Percentiles rank a stretch among this genome's conserved stretches.
phyloP scores from a whole-genome alignment of 2,113 vertebrate genomes.

The Holacanthus passer region DNA sequence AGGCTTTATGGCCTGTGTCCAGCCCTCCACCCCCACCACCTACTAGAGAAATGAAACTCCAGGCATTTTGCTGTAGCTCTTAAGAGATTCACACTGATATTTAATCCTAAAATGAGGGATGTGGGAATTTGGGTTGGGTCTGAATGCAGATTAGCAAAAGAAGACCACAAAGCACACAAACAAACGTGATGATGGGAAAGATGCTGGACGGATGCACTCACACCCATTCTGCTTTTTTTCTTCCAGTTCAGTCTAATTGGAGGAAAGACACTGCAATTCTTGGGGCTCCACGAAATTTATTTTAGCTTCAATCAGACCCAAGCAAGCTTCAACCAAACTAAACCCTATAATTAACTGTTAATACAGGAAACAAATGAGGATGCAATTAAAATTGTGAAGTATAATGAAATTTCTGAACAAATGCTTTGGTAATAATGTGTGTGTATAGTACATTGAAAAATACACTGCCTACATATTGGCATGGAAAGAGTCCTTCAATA shows the following conservation, averaged over 20 bases:
- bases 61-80: slow-evolving; percentile 27
- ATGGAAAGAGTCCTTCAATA: no score
- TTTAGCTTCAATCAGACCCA: slow-evolving; percentile 7
- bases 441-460: neutral
- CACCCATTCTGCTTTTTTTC: slow-evolving; percentile 24
- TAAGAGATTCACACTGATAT: slow-evolving; percentile 45
- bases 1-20: slow-evolving; percentile 9
- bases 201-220: slow-evolving; percentile 57
- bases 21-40: slow-evolving; percentile 21
- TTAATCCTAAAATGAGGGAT: slow-evolving; percentile 52
- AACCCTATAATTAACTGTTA: slow-evolving; percentile 2
- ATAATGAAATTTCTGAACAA: slow-evolving; percentile 22
- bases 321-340: slow-evolving; percentile 11
- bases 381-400: neutral
- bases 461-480: neutral
- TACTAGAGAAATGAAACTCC: slow-evolving; percentile 30
- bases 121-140: slow-evolving; percentile 52
- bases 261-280: slow-evolving; percentile 13
- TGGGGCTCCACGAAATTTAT: neutral
- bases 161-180: slow-evolving; percentile 76
- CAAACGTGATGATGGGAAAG: slow-evolving; percentile 67
- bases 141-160: slow-evolving; percentile 80
- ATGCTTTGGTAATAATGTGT: neutral
- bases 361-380: neutral
- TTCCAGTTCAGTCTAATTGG: slow-evolving; percentile 2